A percentile compares a stretch with the other conserved stretches of the same genome.
Evolutionary conservation across 2,113 vertebrate genomes (phyloP).

Genomic region (Conger conger): DNA sequence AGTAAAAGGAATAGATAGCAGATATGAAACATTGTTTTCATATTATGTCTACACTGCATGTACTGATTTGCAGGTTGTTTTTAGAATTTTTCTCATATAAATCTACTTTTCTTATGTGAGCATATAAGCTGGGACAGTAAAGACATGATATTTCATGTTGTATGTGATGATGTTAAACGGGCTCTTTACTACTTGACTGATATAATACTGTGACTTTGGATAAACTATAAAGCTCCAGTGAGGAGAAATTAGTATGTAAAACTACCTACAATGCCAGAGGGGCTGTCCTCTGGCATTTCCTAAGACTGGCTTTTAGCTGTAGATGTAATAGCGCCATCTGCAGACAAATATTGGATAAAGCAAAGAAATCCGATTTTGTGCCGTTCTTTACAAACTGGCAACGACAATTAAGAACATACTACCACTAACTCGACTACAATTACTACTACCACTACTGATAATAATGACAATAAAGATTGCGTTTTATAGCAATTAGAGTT

Average conservation of each 20-base stretch:
- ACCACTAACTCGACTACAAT: no score
- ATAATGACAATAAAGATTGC: not conserved
- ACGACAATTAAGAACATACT: not conserved
- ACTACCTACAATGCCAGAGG: not conserved
- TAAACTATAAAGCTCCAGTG: not conserved
- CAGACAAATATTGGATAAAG: not conserved
- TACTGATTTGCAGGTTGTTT: no score
- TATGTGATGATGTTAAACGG: not conserved
- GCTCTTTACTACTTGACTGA: not conserved
- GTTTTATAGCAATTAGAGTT: no score
- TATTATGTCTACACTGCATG: no score
- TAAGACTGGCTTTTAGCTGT: not conserved
- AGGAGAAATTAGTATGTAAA: not conserved
- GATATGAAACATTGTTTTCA: no score
- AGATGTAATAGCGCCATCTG: not conserved
- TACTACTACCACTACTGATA: not conserved
- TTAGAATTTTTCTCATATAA: no score
- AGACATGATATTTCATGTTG: no score
- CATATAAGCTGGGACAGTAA: not conserved
- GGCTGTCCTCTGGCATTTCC: not conserved
- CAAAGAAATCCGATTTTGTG: not conserved
- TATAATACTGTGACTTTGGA: not conserved
- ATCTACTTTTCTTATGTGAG: no score
- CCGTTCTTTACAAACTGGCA: not conserved
- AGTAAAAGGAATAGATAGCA: not conserved